A percentile compares a stretch with the other conserved stretches of the same genome.
phyloP scores from a whole-genome alignment of 2,888 invertebrate genomes.

The Zaprionus obscuricornis region DNA sequence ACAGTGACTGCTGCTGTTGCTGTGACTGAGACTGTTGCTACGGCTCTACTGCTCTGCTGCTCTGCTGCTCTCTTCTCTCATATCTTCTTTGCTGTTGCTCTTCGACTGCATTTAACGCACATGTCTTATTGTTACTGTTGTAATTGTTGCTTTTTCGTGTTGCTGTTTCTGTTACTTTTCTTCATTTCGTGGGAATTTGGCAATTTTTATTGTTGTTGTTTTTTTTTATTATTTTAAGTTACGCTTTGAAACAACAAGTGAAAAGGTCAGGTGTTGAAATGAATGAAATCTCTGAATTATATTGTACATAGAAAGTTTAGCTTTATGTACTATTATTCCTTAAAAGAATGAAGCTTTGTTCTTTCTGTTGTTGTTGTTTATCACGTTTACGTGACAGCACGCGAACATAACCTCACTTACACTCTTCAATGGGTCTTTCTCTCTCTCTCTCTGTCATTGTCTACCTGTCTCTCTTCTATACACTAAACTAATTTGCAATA shows the following conservation, averaged over 20 bases:
- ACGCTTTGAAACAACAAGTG: constrained; percentile 14
- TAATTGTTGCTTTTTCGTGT: not conserved
- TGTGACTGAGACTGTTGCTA: not conserved
- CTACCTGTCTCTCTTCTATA: not conserved
- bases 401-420: constrained; percentile 49
- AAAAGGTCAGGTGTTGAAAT: constrained; percentile 45
- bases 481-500: constrained; percentile 57
- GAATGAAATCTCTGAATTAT: constrained; percentile 1
- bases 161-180: constrained; percentile 18
- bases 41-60: constrained; percentile 12
- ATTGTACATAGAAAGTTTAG: constrained; percentile 5
- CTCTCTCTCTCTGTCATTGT: too few relatives aligned
- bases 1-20: too few relatives aligned
- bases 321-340: constrained; percentile 2
- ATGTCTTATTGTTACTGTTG: constrained; percentile 27
- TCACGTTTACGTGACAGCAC: constrained; percentile 8
- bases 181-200: constrained; percentile 54
- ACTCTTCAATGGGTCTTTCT: not conserved
- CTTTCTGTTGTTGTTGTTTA: constrained; percentile 5
- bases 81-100: constrained; percentile 5
- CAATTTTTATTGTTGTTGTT: constrained; percentile 27
- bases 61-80: constrained; percentile 11
- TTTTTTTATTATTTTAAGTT: constrained; percentile 24
- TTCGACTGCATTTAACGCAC: constrained; percentile 45
- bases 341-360: too few relatives aligned